Evolutionary conservation across 1,140 invertebrate genomes (phyloP).

Genomic region (Berghia stephanieae): DNA sequence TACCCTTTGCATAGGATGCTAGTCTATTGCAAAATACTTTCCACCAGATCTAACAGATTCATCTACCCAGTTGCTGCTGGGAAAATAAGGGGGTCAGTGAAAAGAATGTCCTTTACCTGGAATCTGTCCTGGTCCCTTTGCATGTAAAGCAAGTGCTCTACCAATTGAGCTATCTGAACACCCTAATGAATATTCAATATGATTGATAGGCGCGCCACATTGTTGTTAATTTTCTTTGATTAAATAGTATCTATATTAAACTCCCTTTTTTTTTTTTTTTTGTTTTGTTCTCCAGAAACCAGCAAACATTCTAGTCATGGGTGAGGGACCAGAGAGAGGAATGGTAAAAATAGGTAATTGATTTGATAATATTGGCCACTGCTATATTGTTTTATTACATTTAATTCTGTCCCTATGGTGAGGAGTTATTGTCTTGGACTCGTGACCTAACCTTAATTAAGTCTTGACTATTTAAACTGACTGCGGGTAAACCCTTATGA

Average conservation of each 20-base stretch:
- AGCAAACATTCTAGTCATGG: slow-evolving; percentile 99
- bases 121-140: no score
- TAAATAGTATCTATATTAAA: not conserved
- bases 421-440: not conserved
- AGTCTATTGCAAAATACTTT: no score
- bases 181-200: no score
- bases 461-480: not conserved
- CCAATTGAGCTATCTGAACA: no score
- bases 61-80: no score
- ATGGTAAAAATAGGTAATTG: slow-evolving; percentile 86
- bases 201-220: no score
- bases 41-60: no score
- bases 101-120: no score
- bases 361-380: not conserved
- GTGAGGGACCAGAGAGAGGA: slow-evolving; percentile 95
- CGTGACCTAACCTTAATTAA: not conserved
- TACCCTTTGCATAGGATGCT: no score
- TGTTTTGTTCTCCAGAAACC: slow-evolving; percentile 80
- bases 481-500: not conserved
- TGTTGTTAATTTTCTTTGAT: not conserved
- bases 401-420: not conserved
- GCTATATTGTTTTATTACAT: not conserved
- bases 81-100: no score
- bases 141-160: no score
- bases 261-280: slow-evolving; percentile 12